Conservation (phyloP, 2,797 vertebrate genomes). For the Borostomias antarcticus region DNA sequence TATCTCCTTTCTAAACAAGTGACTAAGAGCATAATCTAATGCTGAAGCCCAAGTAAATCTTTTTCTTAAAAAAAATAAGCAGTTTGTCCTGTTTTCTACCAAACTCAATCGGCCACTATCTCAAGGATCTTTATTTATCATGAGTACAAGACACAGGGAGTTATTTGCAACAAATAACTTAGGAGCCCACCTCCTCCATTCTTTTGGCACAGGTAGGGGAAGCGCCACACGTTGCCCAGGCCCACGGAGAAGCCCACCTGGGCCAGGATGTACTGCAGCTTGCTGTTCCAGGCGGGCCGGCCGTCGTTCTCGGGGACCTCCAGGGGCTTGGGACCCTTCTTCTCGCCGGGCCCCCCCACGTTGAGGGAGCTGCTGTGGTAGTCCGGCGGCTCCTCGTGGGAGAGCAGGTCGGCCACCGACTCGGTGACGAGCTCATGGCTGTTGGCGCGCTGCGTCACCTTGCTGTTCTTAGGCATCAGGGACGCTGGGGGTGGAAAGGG, state of each 20-base stretch:
- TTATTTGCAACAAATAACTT: too few relatives aligned
- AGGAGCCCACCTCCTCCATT: constrained; percentile 91
- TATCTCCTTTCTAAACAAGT: too few relatives aligned
- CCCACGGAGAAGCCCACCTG: constrained; percentile 95
- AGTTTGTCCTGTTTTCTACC: too few relatives aligned
- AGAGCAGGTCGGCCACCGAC: constrained; percentile 92
- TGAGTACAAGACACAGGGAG: too few relatives aligned
- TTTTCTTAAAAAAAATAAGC: too few relatives aligned
- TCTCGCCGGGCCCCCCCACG: constrained; percentile 62
- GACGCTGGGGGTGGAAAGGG: constrained; percentile 47
- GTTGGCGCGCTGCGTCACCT: constrained; percentile 90
- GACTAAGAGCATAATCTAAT: too few relatives aligned
- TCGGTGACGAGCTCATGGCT: constrained; percentile 91
- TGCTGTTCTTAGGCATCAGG: constrained; percentile 93
- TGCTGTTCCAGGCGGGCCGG: constrained; percentile 93
- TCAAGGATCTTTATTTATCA: too few relatives aligned
- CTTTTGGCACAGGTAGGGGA: constrained; percentile 95
- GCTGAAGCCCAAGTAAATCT: too few relatives aligned
- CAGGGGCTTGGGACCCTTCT: constrained; percentile 57
- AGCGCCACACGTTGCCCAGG: constrained; percentile 93
- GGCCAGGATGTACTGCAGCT: constrained; percentile 93
- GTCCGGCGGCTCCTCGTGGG: constrained; percentile 88
- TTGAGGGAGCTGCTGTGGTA: constrained; percentile 87
- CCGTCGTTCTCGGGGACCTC: constrained; percentile 74
- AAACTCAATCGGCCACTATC: too few relatives aligned